Evolutionary conservation across 1,140 invertebrate genomes (phyloP).

Genomic region (Drosophila murphyi): DNA sequence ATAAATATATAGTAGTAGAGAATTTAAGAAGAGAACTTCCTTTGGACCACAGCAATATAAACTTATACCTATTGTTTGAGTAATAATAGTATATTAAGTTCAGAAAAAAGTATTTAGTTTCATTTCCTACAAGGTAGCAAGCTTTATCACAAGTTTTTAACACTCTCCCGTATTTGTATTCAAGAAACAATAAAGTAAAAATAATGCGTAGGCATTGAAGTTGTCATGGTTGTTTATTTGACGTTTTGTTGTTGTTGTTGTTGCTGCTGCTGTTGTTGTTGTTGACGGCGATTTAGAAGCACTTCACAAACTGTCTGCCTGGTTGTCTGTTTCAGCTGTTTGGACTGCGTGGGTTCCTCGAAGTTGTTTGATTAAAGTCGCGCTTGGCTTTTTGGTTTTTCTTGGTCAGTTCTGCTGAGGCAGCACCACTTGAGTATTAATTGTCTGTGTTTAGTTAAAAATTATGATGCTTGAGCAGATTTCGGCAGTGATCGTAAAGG

Average conservation of each 20-base stretch:
- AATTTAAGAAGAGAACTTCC: too few species aligned
- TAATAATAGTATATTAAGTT: too few species aligned
- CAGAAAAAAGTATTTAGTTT: too few species aligned
- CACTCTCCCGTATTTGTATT: background rate
- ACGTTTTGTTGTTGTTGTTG: slow-evolving; percentile 5
- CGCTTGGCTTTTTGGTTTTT: slow-evolving; percentile 19
- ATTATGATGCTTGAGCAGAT: slow-evolving; percentile 60
- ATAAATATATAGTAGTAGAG: too few species aligned
- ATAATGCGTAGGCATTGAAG: slow-evolving; percentile 60
- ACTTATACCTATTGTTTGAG: too few species aligned
- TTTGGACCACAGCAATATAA: too few species aligned
- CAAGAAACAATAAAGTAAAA: slow-evolving; percentile 37
- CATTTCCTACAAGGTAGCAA: background rate
- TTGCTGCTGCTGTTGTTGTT: slow-evolving; percentile 27
- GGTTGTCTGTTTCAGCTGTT: slow-evolving; percentile 51
- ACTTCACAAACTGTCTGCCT: slow-evolving; percentile 67
- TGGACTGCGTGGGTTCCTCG: slow-evolving; percentile 61
- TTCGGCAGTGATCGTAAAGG: slow-evolving; percentile 3
- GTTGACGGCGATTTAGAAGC: slow-evolving; percentile 64
- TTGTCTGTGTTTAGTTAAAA: slow-evolving; percentile 69
- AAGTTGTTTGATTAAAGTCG: slow-evolving; percentile 73
- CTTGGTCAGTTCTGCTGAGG: slow-evolving; percentile 31
- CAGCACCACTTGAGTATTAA: slow-evolving; percentile 60
- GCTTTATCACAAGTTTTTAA: background rate
- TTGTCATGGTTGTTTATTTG: slow-evolving; percentile 41